Evolutionary conservation across 2,797 vertebrate species (phyloP).

Genomic region (Myoxocephalus aenaeus): DNA sequence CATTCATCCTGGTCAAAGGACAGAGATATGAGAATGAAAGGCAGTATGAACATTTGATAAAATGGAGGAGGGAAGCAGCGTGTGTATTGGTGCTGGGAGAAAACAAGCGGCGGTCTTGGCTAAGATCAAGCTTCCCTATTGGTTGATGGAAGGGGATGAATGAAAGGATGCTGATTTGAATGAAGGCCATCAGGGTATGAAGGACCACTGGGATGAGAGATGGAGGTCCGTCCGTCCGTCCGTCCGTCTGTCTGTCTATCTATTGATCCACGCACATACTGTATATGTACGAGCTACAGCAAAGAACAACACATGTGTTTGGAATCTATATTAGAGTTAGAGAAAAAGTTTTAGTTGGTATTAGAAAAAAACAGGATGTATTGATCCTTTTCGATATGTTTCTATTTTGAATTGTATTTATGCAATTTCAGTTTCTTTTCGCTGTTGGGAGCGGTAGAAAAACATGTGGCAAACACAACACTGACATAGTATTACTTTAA

Average conservation of each 20-base stretch:
- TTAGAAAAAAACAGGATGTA: too few species aligned
- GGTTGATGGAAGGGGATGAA: constrained; percentile 53
- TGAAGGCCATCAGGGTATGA: constrained; percentile 42
- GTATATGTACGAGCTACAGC: too few species aligned
- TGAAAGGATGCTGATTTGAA: constrained; percentile 58
- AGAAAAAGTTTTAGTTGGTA: too few species aligned
- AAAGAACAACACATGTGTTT: too few species aligned
- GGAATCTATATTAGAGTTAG: too few species aligned
- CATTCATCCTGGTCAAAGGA: constrained; percentile 51
- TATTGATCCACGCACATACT: too few species aligned
- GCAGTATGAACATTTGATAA: constrained; percentile 35
- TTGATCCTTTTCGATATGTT: too few species aligned
- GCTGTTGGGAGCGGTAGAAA: background rate
- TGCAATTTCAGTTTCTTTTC: background rate
- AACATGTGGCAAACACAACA: background rate
- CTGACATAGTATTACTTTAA: background rate
- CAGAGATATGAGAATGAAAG: constrained; percentile 24
- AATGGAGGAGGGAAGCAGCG: background rate
- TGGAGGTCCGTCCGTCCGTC: background rate
- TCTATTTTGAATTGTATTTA: too few species aligned
- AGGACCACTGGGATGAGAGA: constrained; percentile 17
- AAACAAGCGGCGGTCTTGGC: constrained; percentile 8
- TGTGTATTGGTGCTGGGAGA: constrained; percentile 1
- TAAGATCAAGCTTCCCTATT: constrained; percentile 27
- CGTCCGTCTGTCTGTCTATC: too few species aligned